These are phyloP conservation scores for Hedychridium roseum DNA, from an alignment of 2,888 invertebrate species.

Conservation along the genomic window DNA sequence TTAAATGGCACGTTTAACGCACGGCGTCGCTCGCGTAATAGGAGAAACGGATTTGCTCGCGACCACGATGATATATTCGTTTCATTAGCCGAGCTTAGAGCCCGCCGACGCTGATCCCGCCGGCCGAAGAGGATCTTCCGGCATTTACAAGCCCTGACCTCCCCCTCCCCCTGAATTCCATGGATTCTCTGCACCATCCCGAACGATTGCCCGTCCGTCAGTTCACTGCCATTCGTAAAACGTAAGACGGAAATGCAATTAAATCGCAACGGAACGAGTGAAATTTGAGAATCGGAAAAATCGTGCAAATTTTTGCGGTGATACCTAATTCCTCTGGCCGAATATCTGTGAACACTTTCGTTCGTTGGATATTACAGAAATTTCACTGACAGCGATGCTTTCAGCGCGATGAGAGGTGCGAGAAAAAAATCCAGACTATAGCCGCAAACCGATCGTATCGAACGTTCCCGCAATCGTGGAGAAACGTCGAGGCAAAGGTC, in stretches of 20 bases:
- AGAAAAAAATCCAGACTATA: not conserved
- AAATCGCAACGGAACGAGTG: too few relatives aligned
- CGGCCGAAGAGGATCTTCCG: slow-evolving; percentile 16
- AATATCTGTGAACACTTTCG: too few relatives aligned
- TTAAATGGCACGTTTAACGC: slow-evolving; percentile 53
- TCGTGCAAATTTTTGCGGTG: too few relatives aligned
- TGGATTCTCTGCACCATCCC: not conserved
- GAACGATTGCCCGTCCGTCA: too few relatives aligned
- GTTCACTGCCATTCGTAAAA: too few relatives aligned
- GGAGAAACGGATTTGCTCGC: slow-evolving; percentile 51
- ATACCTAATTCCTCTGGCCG: too few relatives aligned
- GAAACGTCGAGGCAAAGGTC: too few relatives aligned
- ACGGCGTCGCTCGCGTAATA: slow-evolving; percentile 47
- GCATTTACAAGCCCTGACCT: slow-evolving; percentile 14
- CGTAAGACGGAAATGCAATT: too few relatives aligned
- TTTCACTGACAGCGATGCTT: too few relatives aligned
- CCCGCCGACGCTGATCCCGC: slow-evolving; percentile 9
- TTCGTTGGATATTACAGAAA: too few relatives aligned
- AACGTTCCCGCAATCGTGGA: too few relatives aligned
- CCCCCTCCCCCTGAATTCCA: not conserved
- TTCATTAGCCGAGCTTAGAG: slow-evolving; percentile 52
- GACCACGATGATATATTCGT: slow-evolving; percentile 53
- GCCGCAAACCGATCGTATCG: slow-evolving; percentile 1
- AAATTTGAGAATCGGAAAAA: too few relatives aligned
- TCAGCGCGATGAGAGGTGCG: not conserved